Base-by-base conservation (phyloP, 2,113 vertebrate species). In the Neoarius graeffei region DNA sequence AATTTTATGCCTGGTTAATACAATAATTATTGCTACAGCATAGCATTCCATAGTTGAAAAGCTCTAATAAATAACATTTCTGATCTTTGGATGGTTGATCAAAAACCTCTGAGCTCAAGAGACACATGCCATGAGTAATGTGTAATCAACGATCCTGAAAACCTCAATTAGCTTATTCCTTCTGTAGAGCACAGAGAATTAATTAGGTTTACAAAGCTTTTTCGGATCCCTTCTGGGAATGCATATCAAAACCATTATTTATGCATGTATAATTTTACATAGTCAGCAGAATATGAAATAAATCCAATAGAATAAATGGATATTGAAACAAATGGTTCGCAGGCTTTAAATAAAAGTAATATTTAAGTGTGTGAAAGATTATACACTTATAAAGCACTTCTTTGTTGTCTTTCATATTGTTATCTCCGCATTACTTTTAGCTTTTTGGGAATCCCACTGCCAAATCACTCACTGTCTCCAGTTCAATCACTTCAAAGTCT, bases 391-490 rank as follows among this genome's bases (percentile, higher is more conserved):
- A 76, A 76, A 50, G 20, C 74, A 77, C 52, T 48, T 77, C 73
- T 76, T 76, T 17, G 67, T 48, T 42, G 20, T 1, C 20, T 25
- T n/a, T 71, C 15, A 71, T 60, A 25, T 6, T 30, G 50, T 52
- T 79, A 57, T 73, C 62, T 57, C n/a, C 57, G 54, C 89, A 92
- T 88, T 60, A 52, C 0, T 62, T 50, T 52, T 81, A 84, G 52
- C 23, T 7, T 59, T 48, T 20, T 20, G 30, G 71, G 11, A 48
- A 23, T 15, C 35, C 57, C 30, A 23, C 42, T 27, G 59, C 4
- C 57, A 79, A 64, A 79, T 48, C 25, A 48, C 30, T 85, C 42
- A 48, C 23, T 62, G 42, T 23, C 71, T 77, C 56, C 73, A 74
- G 35, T n/a, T 74, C 35, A 13, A 4, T 7, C 20, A 13, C 35